Base-by-base conservation (phyloP, 2,888 invertebrate genomes). In the Ametastegia equiseti region DNA sequence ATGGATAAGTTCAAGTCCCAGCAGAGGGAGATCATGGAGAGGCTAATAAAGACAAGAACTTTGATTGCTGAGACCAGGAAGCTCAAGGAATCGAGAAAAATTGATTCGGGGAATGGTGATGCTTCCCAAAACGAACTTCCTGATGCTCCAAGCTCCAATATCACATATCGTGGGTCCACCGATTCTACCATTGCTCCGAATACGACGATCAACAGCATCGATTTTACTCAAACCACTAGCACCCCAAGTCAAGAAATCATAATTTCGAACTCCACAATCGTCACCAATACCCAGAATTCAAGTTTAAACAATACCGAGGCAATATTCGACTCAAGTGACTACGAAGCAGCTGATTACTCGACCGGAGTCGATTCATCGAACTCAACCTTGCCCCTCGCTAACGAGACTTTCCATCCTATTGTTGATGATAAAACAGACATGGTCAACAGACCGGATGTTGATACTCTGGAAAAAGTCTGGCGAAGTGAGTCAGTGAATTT, bases 1-100 rank as follows among this genome's bases (percentile, higher is more conserved):
- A 88, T 89, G 88, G 87, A 88, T 0, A 86, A 83, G 69, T 89
- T 84, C 82, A 82, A 86, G 81, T 84, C 87, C 9, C 83, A 88
- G 23, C 86, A 86, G 36, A 84, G 81, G 0, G 85, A 86, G 36
- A 88, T 88, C 27, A 57, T 77, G 1, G 79, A 83, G 57, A 86
- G 83, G 42, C 85, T 87, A 36, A 60, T 27, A 9, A 78, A 30
- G 42, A 42, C 78, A 27, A 60, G 63, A 42, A 63, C 15, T 27
- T 42, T 78, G 42, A 78, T 78, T 1, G 78, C 78, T 15, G 78
- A 27, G 36, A 30, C 42, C 1, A 57, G 45, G 33, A 78, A 42
- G 47, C 30, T 30, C 4, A 57, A 42, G 45, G 42, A 60, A 39
- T 36, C 60, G 30, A 78, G 33, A 6, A 27, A 13, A 54, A 50